These are phyloP conservation scores for Cheilosia impressa DNA, from an alignment of 2,888 invertebrate genomes.

Conservation along the genomic window DNA sequence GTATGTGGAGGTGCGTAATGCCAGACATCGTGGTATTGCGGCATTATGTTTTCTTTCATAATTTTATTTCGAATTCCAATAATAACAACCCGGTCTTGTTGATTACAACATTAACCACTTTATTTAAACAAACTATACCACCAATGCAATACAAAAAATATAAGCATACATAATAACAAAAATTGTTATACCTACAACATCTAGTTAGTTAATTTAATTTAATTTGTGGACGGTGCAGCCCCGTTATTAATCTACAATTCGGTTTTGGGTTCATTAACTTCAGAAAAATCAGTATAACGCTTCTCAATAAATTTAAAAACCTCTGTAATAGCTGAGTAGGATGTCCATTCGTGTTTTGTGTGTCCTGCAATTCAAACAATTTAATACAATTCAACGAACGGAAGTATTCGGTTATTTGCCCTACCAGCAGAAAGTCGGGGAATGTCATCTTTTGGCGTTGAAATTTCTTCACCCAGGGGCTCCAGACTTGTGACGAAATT, in stretches of 20 bases:
- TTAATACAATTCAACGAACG: too few relatives aligned
- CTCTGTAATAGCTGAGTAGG: constrained; percentile 87
- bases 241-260: constrained; percentile 39
- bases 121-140: constrained; percentile 29
- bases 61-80: background rate
- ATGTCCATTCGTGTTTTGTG: constrained; percentile 89
- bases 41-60: background rate
- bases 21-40: too few relatives aligned
- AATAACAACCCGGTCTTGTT: background rate
- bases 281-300: constrained; percentile 58
- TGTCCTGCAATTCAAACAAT: constrained; percentile 84
- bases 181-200: background rate
- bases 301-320: constrained; percentile 86
- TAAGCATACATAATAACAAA: background rate
- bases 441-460: constrained; percentile 84
- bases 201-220: background rate
- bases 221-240: constrained; percentile 10
- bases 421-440: constrained; percentile 87
- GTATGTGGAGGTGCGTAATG: too few relatives aligned
- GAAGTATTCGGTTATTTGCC: background rate
- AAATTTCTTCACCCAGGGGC: constrained; percentile 85
- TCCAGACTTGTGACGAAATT: constrained; percentile 87
- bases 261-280: constrained; percentile 40
- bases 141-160: constrained; percentile 1
- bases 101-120: constrained; percentile 8